Evolutionary conservation across 1,140 invertebrate species (phyloP).

Genomic region (Limonius californicus): DNA sequence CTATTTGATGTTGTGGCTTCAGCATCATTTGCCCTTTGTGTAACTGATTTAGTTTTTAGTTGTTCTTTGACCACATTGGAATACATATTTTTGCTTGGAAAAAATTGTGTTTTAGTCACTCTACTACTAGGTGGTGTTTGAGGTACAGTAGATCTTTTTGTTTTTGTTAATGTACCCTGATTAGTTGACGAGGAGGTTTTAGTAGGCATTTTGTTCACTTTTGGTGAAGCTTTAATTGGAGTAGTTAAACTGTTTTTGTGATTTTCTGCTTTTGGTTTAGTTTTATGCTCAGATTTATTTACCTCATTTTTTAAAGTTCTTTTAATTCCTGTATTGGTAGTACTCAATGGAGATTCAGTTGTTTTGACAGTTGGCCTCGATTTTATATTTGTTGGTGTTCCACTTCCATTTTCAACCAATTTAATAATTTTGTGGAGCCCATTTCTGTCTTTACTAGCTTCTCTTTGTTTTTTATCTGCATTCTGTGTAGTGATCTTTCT

Average conservation of each 20-base stretch:
- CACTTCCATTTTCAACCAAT: neutral
- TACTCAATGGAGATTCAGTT: neutral
- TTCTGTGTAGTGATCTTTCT: neutral
- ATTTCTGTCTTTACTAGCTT: neutral
- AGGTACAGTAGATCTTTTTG: neutral
- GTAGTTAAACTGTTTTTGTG: neutral
- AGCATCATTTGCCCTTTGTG: no score
- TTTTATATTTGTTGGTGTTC: neutral
- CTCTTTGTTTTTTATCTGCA: neutral
- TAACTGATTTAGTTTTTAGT: conserved; percentile 6
- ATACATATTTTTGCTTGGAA: conserved; percentile 41
- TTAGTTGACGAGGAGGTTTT: neutral
- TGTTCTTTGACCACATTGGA: conserved; percentile 33
- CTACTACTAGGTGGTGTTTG: conserved; percentile 15
- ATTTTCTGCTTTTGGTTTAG: neutral
- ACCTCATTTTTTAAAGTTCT: neutral
- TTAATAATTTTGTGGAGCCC: no score
- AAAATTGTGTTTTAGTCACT: conserved; percentile 38
- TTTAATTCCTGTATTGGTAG: neutral
- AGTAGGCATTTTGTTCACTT: neutral
- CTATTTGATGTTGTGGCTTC: no score
- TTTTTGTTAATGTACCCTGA: neutral
- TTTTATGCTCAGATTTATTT: neutral
- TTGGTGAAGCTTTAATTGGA: neutral
- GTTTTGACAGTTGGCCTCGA: neutral